Conservation (phyloP, 2,797 vertebrate species). For the Thunnus albacares region DNA sequence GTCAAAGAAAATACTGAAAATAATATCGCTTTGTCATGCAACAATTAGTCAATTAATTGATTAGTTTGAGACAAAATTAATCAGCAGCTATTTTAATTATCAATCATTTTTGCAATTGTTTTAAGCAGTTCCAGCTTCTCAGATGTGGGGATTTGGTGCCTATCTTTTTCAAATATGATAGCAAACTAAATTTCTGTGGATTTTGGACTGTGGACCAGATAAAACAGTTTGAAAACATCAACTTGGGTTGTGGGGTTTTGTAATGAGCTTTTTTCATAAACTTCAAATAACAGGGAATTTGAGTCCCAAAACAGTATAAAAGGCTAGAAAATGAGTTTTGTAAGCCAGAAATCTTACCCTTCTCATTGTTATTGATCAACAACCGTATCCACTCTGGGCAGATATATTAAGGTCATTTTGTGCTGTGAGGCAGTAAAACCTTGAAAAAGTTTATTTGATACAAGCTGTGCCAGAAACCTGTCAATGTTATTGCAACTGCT, state of each 20-base stretch:
- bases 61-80: background rate
- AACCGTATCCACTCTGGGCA: constrained; percentile 15
- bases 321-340: constrained; percentile 45
- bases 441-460: constrained; percentile 48
- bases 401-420: constrained; percentile 57
- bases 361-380: constrained; percentile 64
- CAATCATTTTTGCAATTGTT: background rate
- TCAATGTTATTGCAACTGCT: constrained; percentile 22
- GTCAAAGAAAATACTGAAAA: background rate
- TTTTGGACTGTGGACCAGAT: background rate
- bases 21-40: background rate
- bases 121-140: background rate
- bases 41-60: background rate
- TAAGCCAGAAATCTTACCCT: constrained; percentile 48
- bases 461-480: constrained; percentile 31
- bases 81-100: background rate
- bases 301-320: constrained; percentile 23
- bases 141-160: too few species aligned
- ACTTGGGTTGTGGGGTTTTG: background rate
- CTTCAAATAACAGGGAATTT: constrained; percentile 23
- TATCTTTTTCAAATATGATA: background rate
- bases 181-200: background rate
- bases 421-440: constrained; percentile 45
- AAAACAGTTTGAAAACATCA: background rate
- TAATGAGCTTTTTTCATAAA: background rate